phyloP scores from a whole-genome alignment of 2,888 invertebrate genomes.

The Digitonthophagus gazella region DNA sequence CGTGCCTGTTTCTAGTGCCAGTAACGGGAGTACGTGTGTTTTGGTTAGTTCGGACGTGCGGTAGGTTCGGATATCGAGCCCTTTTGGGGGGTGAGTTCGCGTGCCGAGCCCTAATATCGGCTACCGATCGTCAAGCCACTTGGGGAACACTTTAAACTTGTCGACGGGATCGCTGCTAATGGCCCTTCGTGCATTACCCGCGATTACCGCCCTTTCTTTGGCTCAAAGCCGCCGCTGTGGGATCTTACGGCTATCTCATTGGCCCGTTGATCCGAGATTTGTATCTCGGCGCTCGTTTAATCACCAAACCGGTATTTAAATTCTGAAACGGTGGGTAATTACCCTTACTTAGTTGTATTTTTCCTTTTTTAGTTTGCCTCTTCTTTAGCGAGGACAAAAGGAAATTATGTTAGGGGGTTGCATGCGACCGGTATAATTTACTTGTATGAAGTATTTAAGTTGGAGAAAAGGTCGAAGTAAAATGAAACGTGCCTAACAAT shows the following conservation, averaged over 20 bases:
- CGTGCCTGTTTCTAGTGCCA: conserved; percentile 1
- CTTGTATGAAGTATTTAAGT: no score
- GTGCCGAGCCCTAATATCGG: conserved; percentile 1
- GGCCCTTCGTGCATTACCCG: conserved; percentile 1
- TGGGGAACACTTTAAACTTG: conserved; percentile 12
- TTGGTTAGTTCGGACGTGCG: conserved; percentile 10
- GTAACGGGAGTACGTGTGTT: conserved; percentile 11
- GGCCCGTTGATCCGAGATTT: not conserved
- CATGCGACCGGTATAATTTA: not conserved
- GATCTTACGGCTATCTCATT: not conserved
- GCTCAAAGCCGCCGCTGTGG: not conserved
- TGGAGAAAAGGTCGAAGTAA: no score
- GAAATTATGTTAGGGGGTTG: not conserved
- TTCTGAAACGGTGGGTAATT: not conserved
- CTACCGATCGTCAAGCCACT: conserved; percentile 7
- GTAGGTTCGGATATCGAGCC: not conserved
- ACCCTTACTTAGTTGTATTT: not conserved
- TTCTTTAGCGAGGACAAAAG: not conserved
- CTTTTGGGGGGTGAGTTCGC: not conserved
- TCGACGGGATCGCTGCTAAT: conserved; percentile 8
- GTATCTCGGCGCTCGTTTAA: not conserved
- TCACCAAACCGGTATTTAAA: not conserved
- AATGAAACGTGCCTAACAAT: no score
- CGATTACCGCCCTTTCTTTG: not conserved
- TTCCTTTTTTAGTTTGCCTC: not conserved